Conservation (phyloP, 2,113 vertebrate species). For the Hippocampus zosterae region DNA sequence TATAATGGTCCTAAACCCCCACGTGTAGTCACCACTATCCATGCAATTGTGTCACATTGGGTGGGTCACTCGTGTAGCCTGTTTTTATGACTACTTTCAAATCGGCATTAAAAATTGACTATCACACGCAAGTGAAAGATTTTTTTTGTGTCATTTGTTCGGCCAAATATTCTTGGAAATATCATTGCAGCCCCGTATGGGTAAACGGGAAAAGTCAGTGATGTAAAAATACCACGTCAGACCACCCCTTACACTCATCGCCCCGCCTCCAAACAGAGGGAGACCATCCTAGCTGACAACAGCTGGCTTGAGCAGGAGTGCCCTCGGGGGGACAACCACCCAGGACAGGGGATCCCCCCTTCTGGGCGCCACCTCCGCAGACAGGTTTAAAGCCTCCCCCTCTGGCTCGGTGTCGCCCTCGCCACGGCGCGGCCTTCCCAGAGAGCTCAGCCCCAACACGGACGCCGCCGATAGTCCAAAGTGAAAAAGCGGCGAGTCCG, state of each 20-base stretch:
- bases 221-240: background rate
- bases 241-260: background rate
- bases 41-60: background rate
- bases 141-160: background rate
- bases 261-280: background rate
- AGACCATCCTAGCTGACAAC: slow-evolving; percentile 73
- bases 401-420: slow-evolving; percentile 53
- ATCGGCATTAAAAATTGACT: background rate
- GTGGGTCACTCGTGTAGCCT: background rate
- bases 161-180: background rate
- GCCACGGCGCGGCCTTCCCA: slow-evolving; percentile 43
- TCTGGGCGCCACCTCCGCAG: slow-evolving; percentile 57
- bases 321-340: slow-evolving; percentile 86
- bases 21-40: too few relatives aligned
- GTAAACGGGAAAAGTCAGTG: background rate
- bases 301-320: slow-evolving; percentile 83
- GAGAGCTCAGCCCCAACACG: slow-evolving; percentile 72
- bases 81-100: background rate
- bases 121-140: background rate
- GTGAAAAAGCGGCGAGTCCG: slow-evolving; percentile 80
- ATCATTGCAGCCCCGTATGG: background rate
- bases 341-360: slow-evolving; percentile 71
- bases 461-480: slow-evolving; percentile 83
- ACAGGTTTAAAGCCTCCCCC: slow-evolving; percentile 80
- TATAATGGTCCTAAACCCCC: background rate